Base-by-base conservation (phyloP, 2,888 invertebrate genomes). In the Pardosa pseudoannulata region DNA sequence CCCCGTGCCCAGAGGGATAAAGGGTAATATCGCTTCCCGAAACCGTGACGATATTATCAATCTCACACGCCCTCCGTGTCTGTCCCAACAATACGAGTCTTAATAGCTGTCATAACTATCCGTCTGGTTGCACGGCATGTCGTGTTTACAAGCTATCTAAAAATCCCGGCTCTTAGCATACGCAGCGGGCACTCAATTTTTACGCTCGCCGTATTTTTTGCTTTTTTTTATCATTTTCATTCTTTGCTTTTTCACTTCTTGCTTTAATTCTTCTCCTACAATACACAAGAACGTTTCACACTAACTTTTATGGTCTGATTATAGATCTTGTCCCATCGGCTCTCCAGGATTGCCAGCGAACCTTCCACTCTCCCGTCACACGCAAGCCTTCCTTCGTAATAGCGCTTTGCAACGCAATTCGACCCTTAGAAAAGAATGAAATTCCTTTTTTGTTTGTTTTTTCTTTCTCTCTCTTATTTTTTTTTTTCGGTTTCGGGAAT, bases 71-170 rank as follows among this genome's bases (percentile, higher is more conserved):
- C 46, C 46, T 16, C 16, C 46, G 16, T 16, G 16, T 16, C 46
- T 46, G 16, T 46, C 16, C 16, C 16, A 16, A 16, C 7, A 6
- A 46, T 16, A 16, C 16, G 5, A 7, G 16, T 6, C 16, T 46
- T 46, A 46, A 46, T 46, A 46, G 46, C 46, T 16, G 46, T 46
- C 46, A 46, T 46, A 46, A 46, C 16, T 46, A 16, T 16, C 16
- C 2, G 16, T 46, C 16, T 16, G 46, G 16, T 16, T 16, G 46
- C 46, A 46, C 46, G 46, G 16, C 46, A 46, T 46, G 16, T 46
- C 46, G 46, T 46, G 46, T 46, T 46, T 46, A 46, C 46, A 46
- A 13, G 11, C 46, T 46, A 46, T 46, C 46, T 46, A 46, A 46
- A 46, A 46, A 46, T 46, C 46, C 46, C 46, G 46, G 16, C 46